A percentile compares a stretch with the other conserved stretches of the same genome.
These are phyloP conservation scores for Coremacera marginata DNA, from an alignment of 2,888 invertebrate genomes.

Conservation along the genomic window DNA sequence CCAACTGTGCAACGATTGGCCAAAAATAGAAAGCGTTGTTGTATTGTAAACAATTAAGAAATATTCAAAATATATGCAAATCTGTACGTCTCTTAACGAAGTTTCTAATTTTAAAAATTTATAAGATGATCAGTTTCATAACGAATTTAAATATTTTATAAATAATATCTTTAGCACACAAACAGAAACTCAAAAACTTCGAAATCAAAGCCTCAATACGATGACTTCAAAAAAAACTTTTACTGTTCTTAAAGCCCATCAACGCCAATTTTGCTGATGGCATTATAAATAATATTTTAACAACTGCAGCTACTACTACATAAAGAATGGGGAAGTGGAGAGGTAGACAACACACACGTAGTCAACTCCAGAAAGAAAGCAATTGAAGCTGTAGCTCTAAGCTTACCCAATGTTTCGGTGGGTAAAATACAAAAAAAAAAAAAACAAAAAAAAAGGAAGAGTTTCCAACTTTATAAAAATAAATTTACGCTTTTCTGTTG, in stretches of 20 bases:
- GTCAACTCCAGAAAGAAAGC: slow-evolving; percentile 4
- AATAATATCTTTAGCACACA: no score
- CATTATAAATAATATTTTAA: slow-evolving; percentile 1
- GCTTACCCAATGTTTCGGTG: not conserved
- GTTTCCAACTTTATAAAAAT: slow-evolving; percentile 28
- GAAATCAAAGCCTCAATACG: no score
- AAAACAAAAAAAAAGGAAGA: not conserved
- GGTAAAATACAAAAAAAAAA: not conserved
- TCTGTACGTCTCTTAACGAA: no score
- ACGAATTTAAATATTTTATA: no score
- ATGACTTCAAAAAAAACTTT: no score
- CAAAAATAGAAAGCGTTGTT: no score
- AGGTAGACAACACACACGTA: not conserved
- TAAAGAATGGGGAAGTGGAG: not conserved
- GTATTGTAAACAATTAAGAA: no score
- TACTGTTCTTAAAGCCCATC: not conserved
- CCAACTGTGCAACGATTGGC: no score
- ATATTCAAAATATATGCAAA: no score
- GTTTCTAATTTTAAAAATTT: no score
- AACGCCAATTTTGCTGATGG: slow-evolving; percentile 10
- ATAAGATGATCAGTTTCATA: no score
- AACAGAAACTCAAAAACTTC: no score
- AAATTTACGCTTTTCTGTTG: slow-evolving; percentile 10
- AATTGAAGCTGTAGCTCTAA: slow-evolving; percentile 15
- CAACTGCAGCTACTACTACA: slow-evolving; percentile 3